Conservation (phyloP, 1,140 invertebrate genomes). For the Meloidogyne exigua region DNA sequence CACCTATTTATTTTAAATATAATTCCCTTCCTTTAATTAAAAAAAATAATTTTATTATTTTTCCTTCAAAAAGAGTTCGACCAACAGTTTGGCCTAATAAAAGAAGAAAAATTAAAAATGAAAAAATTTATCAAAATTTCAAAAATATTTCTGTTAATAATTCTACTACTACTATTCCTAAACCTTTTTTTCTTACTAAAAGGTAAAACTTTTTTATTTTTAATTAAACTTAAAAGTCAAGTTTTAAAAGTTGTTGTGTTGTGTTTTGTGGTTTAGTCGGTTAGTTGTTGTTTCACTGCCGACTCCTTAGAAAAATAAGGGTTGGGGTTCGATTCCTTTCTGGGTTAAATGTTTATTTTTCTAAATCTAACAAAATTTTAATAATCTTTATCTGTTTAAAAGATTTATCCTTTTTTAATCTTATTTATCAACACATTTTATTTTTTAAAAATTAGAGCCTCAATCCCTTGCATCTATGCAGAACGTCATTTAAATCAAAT, state of each 20-base stretch:
- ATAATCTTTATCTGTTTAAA: too few relatives aligned
- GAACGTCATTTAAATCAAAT: conserved; percentile 31
- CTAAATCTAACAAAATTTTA: too few relatives aligned
- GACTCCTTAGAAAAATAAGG: too few relatives aligned
- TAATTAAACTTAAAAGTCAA: too few relatives aligned
- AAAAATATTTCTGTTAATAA: not conserved
- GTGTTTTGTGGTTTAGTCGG: too few relatives aligned
- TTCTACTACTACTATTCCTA: not conserved
- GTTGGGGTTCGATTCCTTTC: too few relatives aligned
- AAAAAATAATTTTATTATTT: conserved; percentile 1
- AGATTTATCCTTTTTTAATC: too few relatives aligned
- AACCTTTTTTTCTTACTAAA: not conserved
- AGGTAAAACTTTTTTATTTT: not conserved
- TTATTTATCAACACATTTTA: not conserved
- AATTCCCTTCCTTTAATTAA: not conserved
- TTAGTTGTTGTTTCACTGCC: too few relatives aligned
- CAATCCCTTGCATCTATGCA: conserved; percentile 15
- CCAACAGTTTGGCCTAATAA: not conserved
- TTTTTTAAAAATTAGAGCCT: not conserved
- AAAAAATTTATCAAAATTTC: not conserved
- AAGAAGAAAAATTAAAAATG: not conserved
- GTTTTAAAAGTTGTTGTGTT: too few relatives aligned
- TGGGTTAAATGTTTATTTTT: too few relatives aligned
- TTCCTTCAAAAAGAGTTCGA: not conserved
- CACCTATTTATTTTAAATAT: not conserved